Evolutionary conservation across 2,888 invertebrate genomes (phyloP).

Genomic region (Apamea monoglypha): DNA sequence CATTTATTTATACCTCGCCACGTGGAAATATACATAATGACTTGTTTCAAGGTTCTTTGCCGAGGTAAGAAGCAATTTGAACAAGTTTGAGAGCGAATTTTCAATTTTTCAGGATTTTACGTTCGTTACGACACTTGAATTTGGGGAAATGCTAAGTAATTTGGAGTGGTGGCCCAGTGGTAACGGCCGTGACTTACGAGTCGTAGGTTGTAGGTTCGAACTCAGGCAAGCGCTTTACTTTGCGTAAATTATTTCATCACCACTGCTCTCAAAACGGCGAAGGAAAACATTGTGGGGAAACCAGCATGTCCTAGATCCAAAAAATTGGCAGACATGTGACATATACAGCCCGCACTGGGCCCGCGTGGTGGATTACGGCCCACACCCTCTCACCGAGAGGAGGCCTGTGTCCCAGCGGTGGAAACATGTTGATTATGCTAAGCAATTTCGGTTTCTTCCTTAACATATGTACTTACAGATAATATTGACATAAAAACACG

Average conservation of each 20-base stretch:
- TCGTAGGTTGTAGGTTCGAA: not conserved
- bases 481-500: constrained; percentile 15
- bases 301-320: not conserved
- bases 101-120: constrained; percentile 23
- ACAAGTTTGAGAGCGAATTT: constrained; percentile 30
- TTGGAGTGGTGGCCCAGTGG: not conserved
- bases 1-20: constrained; percentile 59
- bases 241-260: not conserved
- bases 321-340: not conserved
- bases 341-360: not conserved
- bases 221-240: not conserved
- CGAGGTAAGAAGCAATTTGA: constrained; percentile 30
- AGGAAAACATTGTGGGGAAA: not conserved
- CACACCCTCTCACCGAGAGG: not conserved
- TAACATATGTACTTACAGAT: not conserved
- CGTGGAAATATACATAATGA: constrained; percentile 62
- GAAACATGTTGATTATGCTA: not conserved
- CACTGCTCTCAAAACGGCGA: not conserved
- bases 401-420: not conserved
- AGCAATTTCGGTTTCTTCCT: not conserved
- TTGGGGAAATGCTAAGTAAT: constrained; percentile 3
- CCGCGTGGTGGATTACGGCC: too few species aligned
- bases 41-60: constrained; percentile 46
- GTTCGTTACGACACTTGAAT: constrained; percentile 15
- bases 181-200: not conserved